These are phyloP conservation scores for Thermophis baileyi DNA, from an alignment of 2,113 vertebrate species.

Conservation along the genomic window DNA sequence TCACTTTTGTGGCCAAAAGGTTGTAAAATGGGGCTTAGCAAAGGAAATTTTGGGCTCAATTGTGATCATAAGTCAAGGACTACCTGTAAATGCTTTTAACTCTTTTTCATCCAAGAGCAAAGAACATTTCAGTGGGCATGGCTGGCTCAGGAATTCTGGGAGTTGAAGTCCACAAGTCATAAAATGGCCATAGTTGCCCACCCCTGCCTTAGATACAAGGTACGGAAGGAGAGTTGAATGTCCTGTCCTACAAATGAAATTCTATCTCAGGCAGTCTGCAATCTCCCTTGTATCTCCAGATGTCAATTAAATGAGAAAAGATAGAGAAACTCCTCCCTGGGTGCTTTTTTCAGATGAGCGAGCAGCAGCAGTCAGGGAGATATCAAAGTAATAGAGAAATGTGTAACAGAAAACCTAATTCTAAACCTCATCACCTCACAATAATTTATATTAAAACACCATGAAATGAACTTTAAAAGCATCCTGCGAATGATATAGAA, in stretches of 20 bases:
- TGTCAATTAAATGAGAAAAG: neutral
- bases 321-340: neutral
- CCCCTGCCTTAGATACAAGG: neutral
- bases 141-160: neutral
- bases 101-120: too few relatives aligned
- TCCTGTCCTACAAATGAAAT: neutral
- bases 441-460: neutral
- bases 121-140: too few relatives aligned
- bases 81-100: too few relatives aligned
- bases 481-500: neutral
- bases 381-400: neutral
- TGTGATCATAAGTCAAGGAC: too few relatives aligned
- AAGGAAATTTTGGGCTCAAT: too few relatives aligned
- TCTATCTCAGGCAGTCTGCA: neutral
- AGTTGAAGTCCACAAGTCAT: neutral
- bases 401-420: neutral
- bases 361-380: neutral
- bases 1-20: too few relatives aligned
- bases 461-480: neutral
- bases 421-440: neutral
- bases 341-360: neutral
- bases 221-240: neutral
- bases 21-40: too few relatives aligned
- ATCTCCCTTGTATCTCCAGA: neutral
- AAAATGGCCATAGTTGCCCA: neutral